These are phyloP conservation scores for Hemistola chrysoprasaria DNA, from an alignment of 2,888 invertebrate species.

Conservation along the genomic window DNA sequence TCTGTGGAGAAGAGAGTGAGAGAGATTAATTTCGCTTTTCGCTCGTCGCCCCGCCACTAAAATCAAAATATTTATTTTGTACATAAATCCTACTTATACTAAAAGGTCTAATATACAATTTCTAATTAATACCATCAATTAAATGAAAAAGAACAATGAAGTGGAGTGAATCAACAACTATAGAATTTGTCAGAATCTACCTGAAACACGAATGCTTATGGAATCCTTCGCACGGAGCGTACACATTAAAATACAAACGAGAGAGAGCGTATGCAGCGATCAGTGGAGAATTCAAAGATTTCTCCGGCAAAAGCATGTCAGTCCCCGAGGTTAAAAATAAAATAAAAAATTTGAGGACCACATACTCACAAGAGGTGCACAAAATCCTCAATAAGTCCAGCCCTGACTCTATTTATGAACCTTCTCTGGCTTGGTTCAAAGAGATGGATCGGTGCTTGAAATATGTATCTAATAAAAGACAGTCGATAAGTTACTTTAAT, in stretches of 20 bases:
- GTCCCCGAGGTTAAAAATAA: constrained; percentile 71
- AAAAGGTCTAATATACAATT: too few species aligned
- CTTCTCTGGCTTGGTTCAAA: constrained; percentile 66
- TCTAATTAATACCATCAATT: neutral
- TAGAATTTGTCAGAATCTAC: constrained; percentile 74
- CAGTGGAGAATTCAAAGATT: constrained; percentile 49
- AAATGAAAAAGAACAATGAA: constrained; percentile 62
- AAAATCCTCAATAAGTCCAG: constrained; percentile 68
- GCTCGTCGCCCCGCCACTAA: too few species aligned
- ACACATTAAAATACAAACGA: constrained; percentile 61
- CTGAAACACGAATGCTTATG: constrained; percentile 74
- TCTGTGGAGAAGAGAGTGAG: too few species aligned
- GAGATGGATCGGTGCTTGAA: constrained; percentile 70
- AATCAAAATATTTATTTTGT: too few species aligned
- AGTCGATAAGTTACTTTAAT: constrained; percentile 13
- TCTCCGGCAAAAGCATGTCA: constrained; percentile 51
- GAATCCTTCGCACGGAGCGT: constrained; percentile 65
- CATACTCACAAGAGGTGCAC: constrained; percentile 70
- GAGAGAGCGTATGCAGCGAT: constrained; percentile 62
- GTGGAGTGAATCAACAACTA: constrained; percentile 72
- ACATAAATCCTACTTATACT: too few species aligned
- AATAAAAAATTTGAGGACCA: constrained; percentile 74
- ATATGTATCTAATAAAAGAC: constrained; percentile 50
- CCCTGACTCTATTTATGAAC: constrained; percentile 60
- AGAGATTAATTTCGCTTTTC: too few species aligned